Evolutionary conservation across 64 coral and sea anemone genomes (phyloP).

Genomic region (Platygyra sinensis): DNA sequence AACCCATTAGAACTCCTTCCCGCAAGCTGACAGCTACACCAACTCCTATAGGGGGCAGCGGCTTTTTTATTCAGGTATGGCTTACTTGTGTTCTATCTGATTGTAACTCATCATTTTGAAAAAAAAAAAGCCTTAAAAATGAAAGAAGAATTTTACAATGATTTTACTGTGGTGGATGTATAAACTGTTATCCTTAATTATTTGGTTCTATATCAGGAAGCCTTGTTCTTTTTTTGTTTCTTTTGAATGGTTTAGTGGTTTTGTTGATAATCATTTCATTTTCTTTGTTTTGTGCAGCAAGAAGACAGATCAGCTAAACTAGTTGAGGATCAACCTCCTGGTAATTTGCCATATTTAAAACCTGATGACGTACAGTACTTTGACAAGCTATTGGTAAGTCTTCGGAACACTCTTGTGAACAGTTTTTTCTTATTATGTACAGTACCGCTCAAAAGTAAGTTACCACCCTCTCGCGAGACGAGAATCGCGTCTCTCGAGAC

Average conservation of each 20-base stretch:
- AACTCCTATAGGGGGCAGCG: conserved; percentile 88
- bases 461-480: too few species aligned
- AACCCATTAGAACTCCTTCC: conserved; percentile 93
- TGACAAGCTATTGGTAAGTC: conserved; percentile 96
- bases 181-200: too few species aligned
- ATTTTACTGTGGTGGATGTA: too few species aligned
- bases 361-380: conserved; percentile 99
- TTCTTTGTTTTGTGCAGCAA: conserved; percentile 40
- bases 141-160: too few species aligned
- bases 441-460: too few species aligned
- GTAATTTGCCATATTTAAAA: conserved; percentile 95
- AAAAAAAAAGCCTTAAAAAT: too few species aligned
- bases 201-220: too few species aligned
- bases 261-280: background rate
- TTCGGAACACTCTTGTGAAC: background rate
- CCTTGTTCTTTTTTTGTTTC: too few species aligned
- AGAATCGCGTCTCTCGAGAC: too few species aligned
- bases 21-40: conserved; percentile 97
- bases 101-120: background rate
- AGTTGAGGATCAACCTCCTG: conserved; percentile 97
- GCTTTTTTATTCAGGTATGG: conserved; percentile 92
- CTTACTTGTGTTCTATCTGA: background rate
- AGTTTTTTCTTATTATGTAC: background rate
- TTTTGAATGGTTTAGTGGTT: too few species aligned
- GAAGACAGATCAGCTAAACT: conserved; percentile 96